A percentile compares a stretch with the other conserved stretches of the same genome.
phyloP scores from a whole-genome alignment of 1,140 invertebrate genomes.

The Aphelinus atriplicis region DNA sequence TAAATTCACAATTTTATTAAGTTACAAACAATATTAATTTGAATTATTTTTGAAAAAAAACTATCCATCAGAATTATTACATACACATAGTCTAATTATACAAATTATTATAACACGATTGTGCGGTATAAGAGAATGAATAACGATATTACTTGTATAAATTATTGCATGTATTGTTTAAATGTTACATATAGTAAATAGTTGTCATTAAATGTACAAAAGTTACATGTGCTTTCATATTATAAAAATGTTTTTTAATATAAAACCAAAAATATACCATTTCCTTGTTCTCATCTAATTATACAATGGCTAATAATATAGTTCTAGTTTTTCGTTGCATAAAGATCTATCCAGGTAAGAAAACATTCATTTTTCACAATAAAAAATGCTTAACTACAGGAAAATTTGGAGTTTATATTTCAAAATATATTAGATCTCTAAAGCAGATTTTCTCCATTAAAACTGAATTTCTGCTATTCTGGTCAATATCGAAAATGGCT shows the following conservation, averaged over 20 bases:
- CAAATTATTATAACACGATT: conserved; percentile 32
- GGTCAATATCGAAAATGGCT: no score
- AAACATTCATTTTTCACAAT: conserved; percentile 25
- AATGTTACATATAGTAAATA: conserved; percentile 39
- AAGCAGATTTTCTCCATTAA: neutral
- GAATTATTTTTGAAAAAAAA: no score
- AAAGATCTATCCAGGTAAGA: conserved; percentile 26
- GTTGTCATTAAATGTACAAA: conserved; percentile 38
- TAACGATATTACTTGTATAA: conserved; percentile 30
- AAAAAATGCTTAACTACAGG: conserved; percentile 22
- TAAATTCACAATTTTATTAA: neutral
- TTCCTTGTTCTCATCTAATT: conserved; percentile 31
- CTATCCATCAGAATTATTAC: conserved; percentile 36
- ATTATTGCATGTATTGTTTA: conserved; percentile 39
- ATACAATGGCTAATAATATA: conserved; percentile 27
- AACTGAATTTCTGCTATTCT: no score
- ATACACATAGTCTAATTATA: conserved; percentile 41
- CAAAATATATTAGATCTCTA: conserved; percentile 42
- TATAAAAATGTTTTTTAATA: conserved; percentile 32
- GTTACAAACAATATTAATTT: conserved; percentile 31
- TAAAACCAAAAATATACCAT: conserved; percentile 38
- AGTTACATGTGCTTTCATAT: conserved; percentile 30
- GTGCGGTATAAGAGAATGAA: conserved; percentile 35
- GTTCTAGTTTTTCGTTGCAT: conserved; percentile 32
- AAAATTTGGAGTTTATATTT: no score